Evolutionary conservation across 1,140 invertebrate species (phyloP).

Genomic region (Monochamus saltuarius): DNA sequence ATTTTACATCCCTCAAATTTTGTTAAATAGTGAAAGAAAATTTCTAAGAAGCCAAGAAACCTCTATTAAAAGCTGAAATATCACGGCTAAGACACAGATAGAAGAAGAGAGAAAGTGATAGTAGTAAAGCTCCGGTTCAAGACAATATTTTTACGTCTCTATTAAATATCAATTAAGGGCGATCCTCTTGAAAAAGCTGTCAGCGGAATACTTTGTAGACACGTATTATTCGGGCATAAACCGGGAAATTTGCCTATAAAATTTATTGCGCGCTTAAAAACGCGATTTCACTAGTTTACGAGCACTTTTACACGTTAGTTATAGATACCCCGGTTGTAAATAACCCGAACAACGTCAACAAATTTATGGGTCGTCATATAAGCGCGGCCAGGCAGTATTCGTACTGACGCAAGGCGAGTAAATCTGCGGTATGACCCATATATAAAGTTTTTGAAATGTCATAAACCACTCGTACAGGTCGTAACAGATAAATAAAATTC

Average conservation of each 20-base stretch:
- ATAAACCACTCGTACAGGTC: constrained; percentile 1
- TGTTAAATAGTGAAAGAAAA: too few species aligned
- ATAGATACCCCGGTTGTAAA: constrained; percentile 1
- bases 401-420: background rate
- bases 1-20: too few species aligned
- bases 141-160: too few species aligned
- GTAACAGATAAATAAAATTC: background rate
- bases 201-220: constrained; percentile 3
- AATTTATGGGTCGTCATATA: background rate
- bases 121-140: too few species aligned
- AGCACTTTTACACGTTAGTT: constrained; percentile 9
- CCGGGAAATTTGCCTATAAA: constrained; percentile 9
- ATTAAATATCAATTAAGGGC: background rate
- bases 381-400: background rate
- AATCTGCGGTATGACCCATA: constrained; percentile 3
- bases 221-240: constrained; percentile 7
- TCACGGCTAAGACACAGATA: too few species aligned
- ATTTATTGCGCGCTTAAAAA: constrained; percentile 8
- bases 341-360: constrained; percentile 9
- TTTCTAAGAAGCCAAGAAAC: too few species aligned
- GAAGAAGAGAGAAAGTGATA: too few species aligned
- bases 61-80: too few species aligned
- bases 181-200: background rate
- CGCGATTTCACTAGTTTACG: constrained; percentile 1
- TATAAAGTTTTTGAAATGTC: constrained; percentile 12